Evolutionary conservation across 1,140 invertebrate species (phyloP).

Genomic region (Philopotamus ludificatus): DNA sequence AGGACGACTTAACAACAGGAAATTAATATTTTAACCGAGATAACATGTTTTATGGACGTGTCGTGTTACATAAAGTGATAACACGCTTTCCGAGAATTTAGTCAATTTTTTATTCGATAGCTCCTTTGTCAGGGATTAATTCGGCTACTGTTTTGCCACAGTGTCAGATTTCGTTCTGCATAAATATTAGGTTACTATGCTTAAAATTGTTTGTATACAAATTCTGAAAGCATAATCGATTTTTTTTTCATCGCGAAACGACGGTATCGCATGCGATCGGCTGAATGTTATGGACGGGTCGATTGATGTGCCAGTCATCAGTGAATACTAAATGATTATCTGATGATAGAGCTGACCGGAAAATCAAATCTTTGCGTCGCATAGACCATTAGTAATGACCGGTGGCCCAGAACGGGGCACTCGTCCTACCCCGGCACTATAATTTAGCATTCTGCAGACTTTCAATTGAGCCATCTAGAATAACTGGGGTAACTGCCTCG

Average conservation of each 20-base stretch:
- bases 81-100: not conserved
- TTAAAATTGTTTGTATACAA: too few relatives aligned
- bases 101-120: not conserved
- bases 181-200: too few relatives aligned
- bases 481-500: constrained; percentile 15
- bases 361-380: not conserved
- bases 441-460: constrained; percentile 14
- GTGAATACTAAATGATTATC: not conserved
- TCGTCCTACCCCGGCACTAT: not conserved
- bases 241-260: too few relatives aligned
- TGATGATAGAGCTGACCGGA: not conserved
- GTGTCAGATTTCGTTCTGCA: too few relatives aligned
- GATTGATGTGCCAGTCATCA: not conserved
- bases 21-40: not conserved
- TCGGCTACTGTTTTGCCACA: too few relatives aligned
- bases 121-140: too few relatives aligned
- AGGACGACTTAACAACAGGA: not conserved
- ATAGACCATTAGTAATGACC: not conserved
- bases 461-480: constrained; percentile 35
- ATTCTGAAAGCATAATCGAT: too few relatives aligned
- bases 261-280: too few relatives aligned
- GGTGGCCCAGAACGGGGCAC: not conserved
- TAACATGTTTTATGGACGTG: not conserved
- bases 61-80: not conserved
- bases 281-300: too few relatives aligned